phyloP scores from a whole-genome alignment of 2,888 invertebrate genomes.

The Polydrusus tereticollis region DNA sequence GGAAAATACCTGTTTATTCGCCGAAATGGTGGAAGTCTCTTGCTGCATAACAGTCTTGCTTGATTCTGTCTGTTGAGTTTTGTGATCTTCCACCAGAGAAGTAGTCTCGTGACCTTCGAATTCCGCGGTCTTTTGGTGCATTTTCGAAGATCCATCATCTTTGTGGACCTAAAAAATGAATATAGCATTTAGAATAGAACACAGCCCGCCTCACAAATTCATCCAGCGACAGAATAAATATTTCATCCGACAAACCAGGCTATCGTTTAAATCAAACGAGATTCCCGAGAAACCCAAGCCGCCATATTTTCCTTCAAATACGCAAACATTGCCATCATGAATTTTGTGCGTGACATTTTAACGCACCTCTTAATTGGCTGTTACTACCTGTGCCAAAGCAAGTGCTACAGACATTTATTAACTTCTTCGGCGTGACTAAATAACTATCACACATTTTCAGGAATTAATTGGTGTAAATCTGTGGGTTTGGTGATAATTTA shows the following conservation, averaged over 20 bases:
- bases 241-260: neutral
- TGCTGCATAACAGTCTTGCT: constrained; percentile 60
- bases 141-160: constrained; percentile 63
- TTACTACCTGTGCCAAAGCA: constrained; percentile 58
- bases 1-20: constrained; percentile 62
- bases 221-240: neutral
- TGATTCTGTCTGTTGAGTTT: constrained; percentile 60
- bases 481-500: constrained; percentile 31
- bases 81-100: constrained; percentile 63
- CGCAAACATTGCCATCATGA: constrained; percentile 38
- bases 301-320: constrained; percentile 47
- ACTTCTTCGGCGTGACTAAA: constrained; percentile 15
- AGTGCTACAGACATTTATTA: constrained; percentile 55
- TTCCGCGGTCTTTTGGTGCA: constrained; percentile 63
- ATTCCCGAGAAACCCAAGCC: constrained; percentile 11
- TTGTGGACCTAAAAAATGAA: constrained; percentile 60
- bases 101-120: constrained; percentile 63
- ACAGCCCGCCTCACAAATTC: neutral
- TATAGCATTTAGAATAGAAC: neutral
- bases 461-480: constrained; percentile 35
- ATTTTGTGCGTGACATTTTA: constrained; percentile 55
- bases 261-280: constrained; percentile 22
- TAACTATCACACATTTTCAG: constrained; percentile 18
- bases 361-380: constrained; percentile 60
- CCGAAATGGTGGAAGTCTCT: constrained; percentile 59